Base-by-base conservation (phyloP, 2,797 vertebrate species). In the Anguilla megastoma region DNA sequence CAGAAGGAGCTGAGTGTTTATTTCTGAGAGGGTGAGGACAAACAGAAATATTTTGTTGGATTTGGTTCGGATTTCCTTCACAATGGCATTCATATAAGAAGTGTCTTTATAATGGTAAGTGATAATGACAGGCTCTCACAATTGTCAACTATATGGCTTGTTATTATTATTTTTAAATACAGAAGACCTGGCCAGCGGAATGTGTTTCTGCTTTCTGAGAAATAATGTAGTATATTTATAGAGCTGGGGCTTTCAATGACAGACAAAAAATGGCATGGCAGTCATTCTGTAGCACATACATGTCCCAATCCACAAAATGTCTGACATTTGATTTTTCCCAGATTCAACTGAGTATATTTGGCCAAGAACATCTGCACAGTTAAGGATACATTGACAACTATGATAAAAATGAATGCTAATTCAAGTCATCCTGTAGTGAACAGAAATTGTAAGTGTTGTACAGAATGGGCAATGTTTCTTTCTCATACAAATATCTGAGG, bases 261-360 rank as follows among this genome's bases (percentile, higher is more conserved):
- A 79, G 71, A 74, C 71, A 79, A 36, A 36, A 33, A 36, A 79
- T 18, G 74, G 2, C 74, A 79, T 14, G 24, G 74, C 74, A 79
- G 74, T 41, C 74, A 36, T 36, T 79, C 74, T 33, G 14, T 36
- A 41, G 18, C 10, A 18, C 69, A 30, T 71, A 10, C 27, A 79
- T 79, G 74, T 79, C 74, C 36, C 74, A 41, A 79, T 45, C 33
- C 33, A 79, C 74, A 79, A 79, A 36, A 14, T 79, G 12, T 36
- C 36, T 79, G 74, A 79, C 74, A 36, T 79, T 79, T 79, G 36
- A 79, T 16, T 36, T 76, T 76, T 79, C 36, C 74, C 74, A 41
- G 74, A 79, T 79, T 45, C 6, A 41, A 36, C 18, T 45, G 33
- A 36, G 36, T 0, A 45, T 79, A 27, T 45, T 21, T 79, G 36